Conservation (phyloP, 2,888 invertebrate genomes). For the Nomada ruficornis region DNA sequence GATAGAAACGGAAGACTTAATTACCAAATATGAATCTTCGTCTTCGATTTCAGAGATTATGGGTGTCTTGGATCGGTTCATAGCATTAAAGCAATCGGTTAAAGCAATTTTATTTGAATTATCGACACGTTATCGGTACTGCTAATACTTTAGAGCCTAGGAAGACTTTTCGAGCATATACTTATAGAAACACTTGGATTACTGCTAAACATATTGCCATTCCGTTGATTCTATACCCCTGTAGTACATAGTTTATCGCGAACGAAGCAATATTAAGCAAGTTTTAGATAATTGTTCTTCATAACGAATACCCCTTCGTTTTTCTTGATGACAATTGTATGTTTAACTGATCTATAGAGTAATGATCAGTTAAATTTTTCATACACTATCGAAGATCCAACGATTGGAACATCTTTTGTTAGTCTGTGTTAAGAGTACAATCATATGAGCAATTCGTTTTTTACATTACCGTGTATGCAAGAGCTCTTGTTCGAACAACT, state of each 20-base stretch:
- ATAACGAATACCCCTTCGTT: constrained; percentile 46
- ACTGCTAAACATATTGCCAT: constrained; percentile 29
- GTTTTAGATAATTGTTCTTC: constrained; percentile 50
- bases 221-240: constrained; percentile 43
- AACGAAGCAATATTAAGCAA: constrained; percentile 68
- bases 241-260: constrained; percentile 31
- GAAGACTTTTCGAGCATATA: constrained; percentile 36
- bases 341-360: not conserved
- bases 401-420: constrained; percentile 19
- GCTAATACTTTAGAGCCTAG: constrained; percentile 56
- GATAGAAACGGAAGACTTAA: constrained; percentile 27
- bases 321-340: constrained; percentile 5
- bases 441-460: constrained; percentile 47
- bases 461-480: constrained; percentile 33
- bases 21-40: constrained; percentile 11
- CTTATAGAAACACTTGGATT: constrained; percentile 29
- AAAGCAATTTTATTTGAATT: constrained; percentile 27
- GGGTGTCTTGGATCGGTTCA: constrained; percentile 1
- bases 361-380: constrained; percentile 18
- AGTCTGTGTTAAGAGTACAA: constrained; percentile 50
- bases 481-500: constrained; percentile 33
- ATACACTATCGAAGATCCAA: not conserved
- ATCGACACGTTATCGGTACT: constrained; percentile 10
- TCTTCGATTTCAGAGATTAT: not conserved
- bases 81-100: not conserved